Base-by-base conservation (phyloP, 2,888 invertebrate species). In the Cosmia trapezina region DNA sequence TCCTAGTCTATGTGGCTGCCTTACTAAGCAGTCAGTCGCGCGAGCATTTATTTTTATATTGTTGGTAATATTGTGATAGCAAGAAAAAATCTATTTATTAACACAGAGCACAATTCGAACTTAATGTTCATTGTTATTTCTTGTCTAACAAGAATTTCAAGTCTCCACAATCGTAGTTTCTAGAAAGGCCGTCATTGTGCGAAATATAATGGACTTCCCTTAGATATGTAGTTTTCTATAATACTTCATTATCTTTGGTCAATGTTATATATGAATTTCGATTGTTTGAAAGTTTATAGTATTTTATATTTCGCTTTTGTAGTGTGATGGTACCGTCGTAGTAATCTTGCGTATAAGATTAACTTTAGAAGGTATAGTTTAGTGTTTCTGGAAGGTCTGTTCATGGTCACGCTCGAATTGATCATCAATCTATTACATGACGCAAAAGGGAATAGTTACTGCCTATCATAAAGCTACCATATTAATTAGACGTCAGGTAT, bases 21-120 rank as follows among this genome's bases (percentile, higher is more conserved):
- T 86, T 78, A 79, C 59, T 51, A 78, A 83, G 89, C 90, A 93
- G 94, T 91, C 94, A 94, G 95, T 95, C 95, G 91, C 90, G 92
- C 89, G 88, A 95, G 96, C 96, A 96, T 96, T 96, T 96, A 96
- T 96, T 95, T 96, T 95, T 94, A 93, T 94, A 94, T 93, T 93
- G 93, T 95, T 94, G 91, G 87, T 91, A 87, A 88, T 90, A 76
- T 81, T 92, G 93, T 93, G 93, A 93, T 93, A 91, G 86, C 86
- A 87, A 88, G 81, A 89, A 86, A 83, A 82, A 88, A 90, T 82
- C 87, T 91, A 91, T 91, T 91, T 86, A 89, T 88, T 85, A 83
- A 86, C 84, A 88, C 86, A 88, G 88, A 91, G 90, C 93, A 93
- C 91, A 88, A 87, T 83, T 85, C 76, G 86, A 86, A 81, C 83